Conservation (phyloP, 2,888 invertebrate genomes). For the Synergus laeviventris region DNA sequence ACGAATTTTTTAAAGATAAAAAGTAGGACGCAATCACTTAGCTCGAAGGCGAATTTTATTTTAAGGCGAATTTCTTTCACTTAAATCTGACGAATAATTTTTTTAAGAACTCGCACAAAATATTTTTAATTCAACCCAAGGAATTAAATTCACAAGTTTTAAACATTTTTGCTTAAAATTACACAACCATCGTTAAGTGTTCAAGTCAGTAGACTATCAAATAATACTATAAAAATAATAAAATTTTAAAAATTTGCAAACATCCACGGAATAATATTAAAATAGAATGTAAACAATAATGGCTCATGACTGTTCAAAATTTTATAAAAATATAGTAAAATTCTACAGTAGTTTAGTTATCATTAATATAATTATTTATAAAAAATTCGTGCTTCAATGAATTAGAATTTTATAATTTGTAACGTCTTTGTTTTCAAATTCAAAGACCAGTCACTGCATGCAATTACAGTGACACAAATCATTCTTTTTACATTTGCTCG, state of each 20-base stretch:
- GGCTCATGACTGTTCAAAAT: not conserved
- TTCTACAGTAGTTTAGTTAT: slow-evolving; percentile 25
- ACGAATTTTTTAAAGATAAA: not conserved
- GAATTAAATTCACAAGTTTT: not conserved
- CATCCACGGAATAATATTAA: not conserved
- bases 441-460: not conserved
- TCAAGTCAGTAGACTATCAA: not conserved
- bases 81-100: not conserved
- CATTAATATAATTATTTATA: slow-evolving; percentile 19
- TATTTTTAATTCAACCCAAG: not conserved
- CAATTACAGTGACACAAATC: not conserved
- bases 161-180: not conserved
- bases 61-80: not conserved
- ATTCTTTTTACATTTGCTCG: not conserved
- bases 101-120: not conserved
- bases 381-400: slow-evolving; percentile 39
- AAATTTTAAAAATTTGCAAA: not conserved
- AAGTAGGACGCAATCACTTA: slow-evolving; percentile 29
- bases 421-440: slow-evolving; percentile 5
- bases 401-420: slow-evolving; percentile 6
- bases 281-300: slow-evolving; percentile 22
- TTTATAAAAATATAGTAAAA: slow-evolving; percentile 40
- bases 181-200: slow-evolving; percentile 3
- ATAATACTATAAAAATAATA: slow-evolving; percentile 15
- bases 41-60: not conserved